Evolutionary conservation across 2,113 vertebrate species (phyloP).

Genomic region (Pachycephala philippinensis): DNA sequence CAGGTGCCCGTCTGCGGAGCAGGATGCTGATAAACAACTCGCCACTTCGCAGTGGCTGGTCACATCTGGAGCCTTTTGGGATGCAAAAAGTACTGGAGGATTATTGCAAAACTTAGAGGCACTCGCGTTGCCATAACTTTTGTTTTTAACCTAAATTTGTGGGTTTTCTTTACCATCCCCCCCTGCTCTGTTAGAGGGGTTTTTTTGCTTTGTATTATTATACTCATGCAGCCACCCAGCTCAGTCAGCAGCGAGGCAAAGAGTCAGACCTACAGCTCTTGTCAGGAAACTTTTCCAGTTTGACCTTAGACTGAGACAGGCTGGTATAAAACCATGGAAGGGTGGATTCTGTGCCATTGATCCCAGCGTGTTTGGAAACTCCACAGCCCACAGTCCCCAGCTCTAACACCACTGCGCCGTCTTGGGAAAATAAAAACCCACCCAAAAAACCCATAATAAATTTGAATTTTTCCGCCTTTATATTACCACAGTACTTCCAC

Average conservation of each 20-base stretch:
- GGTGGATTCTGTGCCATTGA: constrained; percentile 49
- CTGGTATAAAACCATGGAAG: constrained; percentile 61
- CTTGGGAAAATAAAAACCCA: not conserved
- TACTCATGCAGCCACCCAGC: constrained; percentile 10
- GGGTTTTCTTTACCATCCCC: not conserved
- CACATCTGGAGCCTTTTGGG: constrained; percentile 78
- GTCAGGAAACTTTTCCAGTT: constrained; percentile 72
- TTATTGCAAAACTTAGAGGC: constrained; percentile 80
- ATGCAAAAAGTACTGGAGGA: constrained; percentile 76
- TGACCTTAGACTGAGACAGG: constrained; percentile 68
- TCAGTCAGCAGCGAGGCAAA: constrained; percentile 46
- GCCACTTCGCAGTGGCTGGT: constrained; percentile 79
- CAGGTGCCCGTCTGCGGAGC: constrained; percentile 67
- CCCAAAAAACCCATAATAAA: not conserved
- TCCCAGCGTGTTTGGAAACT: not conserved
- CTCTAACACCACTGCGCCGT: accelerated
- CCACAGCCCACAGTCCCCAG: not conserved
- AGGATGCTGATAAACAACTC: constrained; percentile 76
- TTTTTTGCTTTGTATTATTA: constrained; percentile 15
- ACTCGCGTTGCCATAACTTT: constrained; percentile 69
- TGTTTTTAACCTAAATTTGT: constrained; percentile 74
- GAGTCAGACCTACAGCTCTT: constrained; percentile 27
- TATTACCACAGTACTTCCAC: not conserved
- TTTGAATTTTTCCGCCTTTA: not conserved
- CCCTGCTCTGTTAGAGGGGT: not conserved